These are phyloP conservation scores for Dufourea novaeangliae DNA, from an alignment of 1,140 invertebrate species.

Conservation along the genomic window DNA sequence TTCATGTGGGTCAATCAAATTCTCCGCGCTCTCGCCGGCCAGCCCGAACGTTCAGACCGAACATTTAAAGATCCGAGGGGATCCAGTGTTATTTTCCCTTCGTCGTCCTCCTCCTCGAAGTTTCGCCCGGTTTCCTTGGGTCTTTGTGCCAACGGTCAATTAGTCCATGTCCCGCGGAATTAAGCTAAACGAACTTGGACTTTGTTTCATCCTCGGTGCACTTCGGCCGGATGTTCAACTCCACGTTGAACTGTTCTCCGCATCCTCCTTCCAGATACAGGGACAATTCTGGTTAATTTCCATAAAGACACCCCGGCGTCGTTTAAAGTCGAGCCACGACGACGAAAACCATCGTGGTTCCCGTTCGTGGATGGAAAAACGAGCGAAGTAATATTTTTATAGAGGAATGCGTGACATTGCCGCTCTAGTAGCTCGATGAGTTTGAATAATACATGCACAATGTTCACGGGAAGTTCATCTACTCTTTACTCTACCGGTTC, in stretches of 20 bases:
- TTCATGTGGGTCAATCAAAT: background rate
- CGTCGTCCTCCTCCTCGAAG: conserved; percentile 8
- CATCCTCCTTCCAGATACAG: too few species aligned
- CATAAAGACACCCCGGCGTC: background rate
- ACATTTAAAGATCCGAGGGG: background rate
- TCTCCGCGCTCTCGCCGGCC: background rate
- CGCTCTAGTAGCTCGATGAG: conserved; percentile 28
- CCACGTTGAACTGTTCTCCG: background rate
- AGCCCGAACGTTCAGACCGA: background rate
- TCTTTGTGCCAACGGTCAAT: conserved; percentile 2
- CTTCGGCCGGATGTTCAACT: conserved; percentile 2
- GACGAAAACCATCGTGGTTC: background rate
- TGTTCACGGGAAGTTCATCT: conserved; percentile 28
- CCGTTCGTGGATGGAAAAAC: background rate
- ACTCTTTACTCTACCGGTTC: conserved; percentile 31
- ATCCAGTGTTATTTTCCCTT: background rate
- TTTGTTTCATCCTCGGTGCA: conserved; percentile 9
- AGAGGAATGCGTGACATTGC: conserved; percentile 7
- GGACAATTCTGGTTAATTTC: background rate
- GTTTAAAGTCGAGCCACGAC: background rate
- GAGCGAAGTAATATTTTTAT: conserved; percentile 1
- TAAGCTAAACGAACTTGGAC: conserved; percentile 14
- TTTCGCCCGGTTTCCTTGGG: background rate
- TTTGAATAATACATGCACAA: conserved; percentile 31
- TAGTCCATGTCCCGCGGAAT: conserved; percentile 9